Percentiles rank a stretch among this genome's conserved stretches.
Conservation (phyloP, 2,113 vertebrate species). For the Pseudolaguvia tuberculata region DNA sequence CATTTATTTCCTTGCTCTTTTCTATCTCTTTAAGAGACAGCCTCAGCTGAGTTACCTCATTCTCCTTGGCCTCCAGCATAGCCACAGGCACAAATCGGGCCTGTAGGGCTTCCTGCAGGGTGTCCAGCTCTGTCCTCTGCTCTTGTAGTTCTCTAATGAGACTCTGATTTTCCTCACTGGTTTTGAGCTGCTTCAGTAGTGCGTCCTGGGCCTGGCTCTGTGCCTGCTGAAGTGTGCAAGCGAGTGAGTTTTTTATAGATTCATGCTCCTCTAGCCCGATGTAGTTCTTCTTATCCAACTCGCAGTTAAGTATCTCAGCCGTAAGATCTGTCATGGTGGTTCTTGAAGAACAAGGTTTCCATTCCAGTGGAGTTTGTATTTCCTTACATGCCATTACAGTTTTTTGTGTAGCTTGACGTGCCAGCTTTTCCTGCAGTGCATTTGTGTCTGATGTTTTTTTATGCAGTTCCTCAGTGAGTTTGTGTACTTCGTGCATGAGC, state of each 20-base stretch:
- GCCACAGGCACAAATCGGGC: slow-evolving; percentile 67
- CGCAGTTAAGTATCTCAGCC: slow-evolving; percentile 50
- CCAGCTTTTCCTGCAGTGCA: slow-evolving; percentile 48
- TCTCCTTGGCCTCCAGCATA: slow-evolving; percentile 65
- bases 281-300: slow-evolving; percentile 60
- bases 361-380: slow-evolving; percentile 56
- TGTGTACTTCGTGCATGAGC: slow-evolving; percentile 68
- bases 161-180: slow-evolving; percentile 64
- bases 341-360: slow-evolving; percentile 56
- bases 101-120: slow-evolving; percentile 75
- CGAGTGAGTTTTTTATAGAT: slow-evolving; percentile 39
- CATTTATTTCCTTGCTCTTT: slow-evolving; percentile 49
- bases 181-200: slow-evolving; percentile 47
- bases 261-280: slow-evolving; percentile 65
- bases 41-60: slow-evolving; percentile 50
- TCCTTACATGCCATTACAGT: slow-evolving; percentile 49
- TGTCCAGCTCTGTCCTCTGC: slow-evolving; percentile 77
- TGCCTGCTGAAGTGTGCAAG: slow-evolving; percentile 31
- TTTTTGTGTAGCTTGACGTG: slow-evolving; percentile 54
- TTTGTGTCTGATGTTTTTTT: slow-evolving; percentile 64
- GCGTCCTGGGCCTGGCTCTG: slow-evolving; percentile 39
- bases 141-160: slow-evolving; percentile 72
- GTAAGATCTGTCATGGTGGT: slow-evolving; percentile 61
- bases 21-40: slow-evolving; percentile 62
- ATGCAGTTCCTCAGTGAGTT: slow-evolving; percentile 67